Base-by-base conservation (phyloP, 2,797 vertebrate species). In the Microctenopoma steveboyesi region DNA sequence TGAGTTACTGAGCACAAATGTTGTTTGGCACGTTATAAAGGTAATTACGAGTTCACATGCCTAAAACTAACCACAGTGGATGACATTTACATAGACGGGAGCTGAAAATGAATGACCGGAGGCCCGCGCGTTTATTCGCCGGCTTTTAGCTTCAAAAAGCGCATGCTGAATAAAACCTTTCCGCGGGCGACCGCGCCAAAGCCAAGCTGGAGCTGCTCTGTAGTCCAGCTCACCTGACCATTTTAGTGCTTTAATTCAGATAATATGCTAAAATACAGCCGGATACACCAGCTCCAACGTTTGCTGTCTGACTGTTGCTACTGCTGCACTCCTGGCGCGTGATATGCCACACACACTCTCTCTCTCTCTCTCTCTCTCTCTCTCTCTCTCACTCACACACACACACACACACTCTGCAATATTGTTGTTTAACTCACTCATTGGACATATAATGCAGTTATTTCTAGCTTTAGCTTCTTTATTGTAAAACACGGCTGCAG, bases 121-220 rank as follows among this genome's bases (percentile, higher is more conserved):
- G 91, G 88, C 84, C 85, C 84, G 78, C 77, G 84, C 81, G 73
- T 48, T 69, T 15, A 76, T 48, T 73, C 82, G 46, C 87, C 89
- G 89, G 90, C 81, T 84, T 76, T 69, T 83, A 83, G 78, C 80
- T 39, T 18, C 57, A 40, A 81, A 7, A 16, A 85, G 77, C 82
- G 86, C 86, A 74, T 90, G 90, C 86, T 90, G 90, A 89, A 89
- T 84, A 49, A 80, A 74, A 61, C 68, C 81, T 88, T 87, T 76
- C 84, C 78, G 86, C 86, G 80, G 81, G 84, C 76, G 88, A 90
- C 88, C 89, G 89, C 89, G 90, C 85, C 86, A 91, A 78, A 82
- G 40, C 73, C 79, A 82, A 77, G 71, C 9, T 53, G 16, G 28
- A 39, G 74, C 63, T 45, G 40, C 59, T 56, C 35, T 15, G 39